Evolutionary conservation across 2,797 vertebrate genomes (phyloP).

Genomic region (Buceros bicornis): DNA sequence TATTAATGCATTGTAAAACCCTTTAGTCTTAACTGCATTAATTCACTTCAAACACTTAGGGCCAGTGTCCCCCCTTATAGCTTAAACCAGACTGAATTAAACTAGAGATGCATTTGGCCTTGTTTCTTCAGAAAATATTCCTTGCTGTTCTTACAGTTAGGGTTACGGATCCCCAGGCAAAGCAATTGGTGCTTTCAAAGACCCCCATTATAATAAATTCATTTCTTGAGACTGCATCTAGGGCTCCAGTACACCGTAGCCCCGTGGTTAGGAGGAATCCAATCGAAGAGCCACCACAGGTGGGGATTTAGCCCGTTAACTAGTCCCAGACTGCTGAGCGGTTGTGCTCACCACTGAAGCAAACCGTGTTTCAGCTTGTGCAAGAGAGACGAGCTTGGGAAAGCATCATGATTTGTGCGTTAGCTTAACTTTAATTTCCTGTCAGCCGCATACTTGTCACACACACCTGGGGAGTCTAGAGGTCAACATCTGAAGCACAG

Average conservation of each 20-base stretch:
- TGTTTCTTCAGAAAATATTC: conserved; percentile 11
- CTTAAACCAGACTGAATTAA: background rate
- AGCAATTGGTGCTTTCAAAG: conserved; percentile 35
- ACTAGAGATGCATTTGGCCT: background rate
- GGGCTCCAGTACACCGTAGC: background rate
- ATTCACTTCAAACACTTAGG: conserved; percentile 39
- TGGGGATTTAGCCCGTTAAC: conserved; percentile 42
- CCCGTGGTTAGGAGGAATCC: conserved; percentile 25
- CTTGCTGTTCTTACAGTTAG: conserved; percentile 21
- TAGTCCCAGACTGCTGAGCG: conserved; percentile 63
- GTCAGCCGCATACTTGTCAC: conserved; percentile 57
- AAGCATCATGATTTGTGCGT: conserved; percentile 66
- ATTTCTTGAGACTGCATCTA: conserved; percentile 37
- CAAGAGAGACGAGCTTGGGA: conserved; percentile 51
- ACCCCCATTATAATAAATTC: background rate
- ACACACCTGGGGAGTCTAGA: conserved; percentile 53
- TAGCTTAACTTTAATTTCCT: conserved; percentile 77
- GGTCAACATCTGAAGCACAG: conserved; percentile 28
- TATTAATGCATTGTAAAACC: background rate
- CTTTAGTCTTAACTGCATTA: conserved; percentile 35
- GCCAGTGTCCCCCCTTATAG: background rate
- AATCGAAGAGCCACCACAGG: conserved; percentile 46
- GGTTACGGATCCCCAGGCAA: conserved; percentile 12
- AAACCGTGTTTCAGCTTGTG: conserved; percentile 55
- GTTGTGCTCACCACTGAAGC: conserved; percentile 31